Conservation (phyloP, 2,888 invertebrate genomes). For the Balanococcus diminutus region DNA sequence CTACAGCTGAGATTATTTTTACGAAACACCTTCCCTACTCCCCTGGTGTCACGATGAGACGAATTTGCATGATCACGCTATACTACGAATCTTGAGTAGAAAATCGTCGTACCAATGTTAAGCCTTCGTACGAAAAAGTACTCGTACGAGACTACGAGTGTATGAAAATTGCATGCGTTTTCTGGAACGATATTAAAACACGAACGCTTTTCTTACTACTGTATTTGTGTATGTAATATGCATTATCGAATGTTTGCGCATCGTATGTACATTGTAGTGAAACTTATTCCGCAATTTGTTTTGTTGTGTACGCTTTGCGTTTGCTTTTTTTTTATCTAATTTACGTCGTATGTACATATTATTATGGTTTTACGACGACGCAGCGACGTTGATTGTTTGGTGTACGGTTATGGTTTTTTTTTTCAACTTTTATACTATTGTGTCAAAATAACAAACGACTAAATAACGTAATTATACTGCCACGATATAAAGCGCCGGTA, state of each 20-base stretch:
- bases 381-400: conserved; percentile 22
- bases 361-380: not conserved
- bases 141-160: no score
- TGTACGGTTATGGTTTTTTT: not conserved
- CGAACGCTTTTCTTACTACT: not conserved
- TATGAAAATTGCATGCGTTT: not conserved
- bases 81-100: not conserved
- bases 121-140: not conserved
- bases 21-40: not conserved
- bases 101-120: not conserved
- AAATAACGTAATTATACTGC: not conserved
- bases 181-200: not conserved
- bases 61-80: not conserved
- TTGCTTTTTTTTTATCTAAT: not conserved
- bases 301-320: not conserved
- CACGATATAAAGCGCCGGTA: not conserved
- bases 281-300: not conserved
- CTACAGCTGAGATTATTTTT: not conserved
- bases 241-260: not conserved
- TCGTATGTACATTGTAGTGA: not conserved
- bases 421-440: not conserved
- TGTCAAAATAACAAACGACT: not conserved
- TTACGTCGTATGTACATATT: conserved; percentile 3
- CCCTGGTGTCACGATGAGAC: not conserved
- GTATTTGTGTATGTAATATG: not conserved